Evolutionary conservation across 2,113 vertebrate genomes (phyloP).

Genomic region (Epinephelus lanceolatus): DNA sequence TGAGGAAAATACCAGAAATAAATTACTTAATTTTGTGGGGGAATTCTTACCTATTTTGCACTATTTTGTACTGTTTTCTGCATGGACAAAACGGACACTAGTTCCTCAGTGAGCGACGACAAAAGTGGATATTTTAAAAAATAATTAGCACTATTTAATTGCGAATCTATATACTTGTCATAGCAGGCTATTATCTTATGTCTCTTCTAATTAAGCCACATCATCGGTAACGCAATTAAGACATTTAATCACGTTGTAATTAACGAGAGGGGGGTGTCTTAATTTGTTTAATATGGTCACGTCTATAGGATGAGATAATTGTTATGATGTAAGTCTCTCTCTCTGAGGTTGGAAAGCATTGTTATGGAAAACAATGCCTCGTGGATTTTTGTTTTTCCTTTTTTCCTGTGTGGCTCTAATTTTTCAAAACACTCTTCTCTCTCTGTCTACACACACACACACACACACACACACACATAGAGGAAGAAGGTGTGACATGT

Average conservation of each 20-base stretch:
- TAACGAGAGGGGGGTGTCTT: slow-evolving; percentile 89
- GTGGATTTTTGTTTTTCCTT: background rate
- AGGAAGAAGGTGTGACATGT: slow-evolving; percentile 18
- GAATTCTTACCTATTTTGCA: background rate
- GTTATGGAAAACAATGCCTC: slow-evolving; percentile 15
- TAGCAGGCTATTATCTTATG: slow-evolving; percentile 91
- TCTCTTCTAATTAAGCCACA: slow-evolving; percentile 91
- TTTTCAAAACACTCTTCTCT: background rate
- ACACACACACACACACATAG: background rate
- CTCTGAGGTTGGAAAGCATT: background rate
- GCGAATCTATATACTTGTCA: slow-evolving; percentile 85
- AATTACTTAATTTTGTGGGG: background rate
- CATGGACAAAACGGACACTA: background rate
- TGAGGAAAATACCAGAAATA: slow-evolving; percentile 55
- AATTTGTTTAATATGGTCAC: slow-evolving; percentile 91
- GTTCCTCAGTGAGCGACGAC: slow-evolving; percentile 1
- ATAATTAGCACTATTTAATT: slow-evolving; percentile 86
- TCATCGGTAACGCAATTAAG: slow-evolving; percentile 93
- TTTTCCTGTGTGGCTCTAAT: background rate
- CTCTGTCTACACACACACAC: background rate
- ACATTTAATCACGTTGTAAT: slow-evolving; percentile 94
- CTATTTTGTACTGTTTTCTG: background rate
- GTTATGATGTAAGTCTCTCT: slow-evolving; percentile 74
- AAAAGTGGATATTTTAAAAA: slow-evolving; percentile 52
- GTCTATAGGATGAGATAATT: slow-evolving; percentile 87